phyloP scores from a whole-genome alignment of 2,797 vertebrate genomes.

The Hapalemur alaotrensis region DNA sequence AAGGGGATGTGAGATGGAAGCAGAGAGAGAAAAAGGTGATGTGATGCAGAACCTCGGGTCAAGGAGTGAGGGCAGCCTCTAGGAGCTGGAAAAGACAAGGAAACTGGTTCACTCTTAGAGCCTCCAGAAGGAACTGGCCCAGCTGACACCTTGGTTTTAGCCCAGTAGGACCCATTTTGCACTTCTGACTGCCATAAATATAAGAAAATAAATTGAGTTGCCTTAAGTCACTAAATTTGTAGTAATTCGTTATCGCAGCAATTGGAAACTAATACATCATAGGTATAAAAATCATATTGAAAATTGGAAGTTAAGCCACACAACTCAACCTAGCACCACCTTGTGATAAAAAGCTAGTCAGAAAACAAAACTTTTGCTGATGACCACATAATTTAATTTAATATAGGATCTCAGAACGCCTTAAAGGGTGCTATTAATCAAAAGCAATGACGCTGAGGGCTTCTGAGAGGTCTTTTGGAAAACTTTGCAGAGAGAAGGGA shows the following conservation, averaged over 20 bases:
- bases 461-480: neutral
- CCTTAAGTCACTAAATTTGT: neutral
- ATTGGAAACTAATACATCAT: neutral
- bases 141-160: neutral
- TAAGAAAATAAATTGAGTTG: neutral
- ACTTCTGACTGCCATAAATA: neutral
- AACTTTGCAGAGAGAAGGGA: neutral
- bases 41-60: accelerated
- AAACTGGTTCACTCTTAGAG: neutral
- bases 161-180: neutral
- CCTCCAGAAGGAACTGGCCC: neutral
- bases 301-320: neutral
- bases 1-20: neutral
- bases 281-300: neutral
- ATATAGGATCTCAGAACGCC: neutral
- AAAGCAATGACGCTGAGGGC: neutral
- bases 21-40: neutral
- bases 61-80: neutral
- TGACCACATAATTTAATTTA: neutral
- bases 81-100: neutral
- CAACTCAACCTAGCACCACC: neutral
- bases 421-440: neutral
- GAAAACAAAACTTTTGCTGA: neutral
- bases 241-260: neutral
- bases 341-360: neutral